Conservation (phyloP, 1,140 invertebrate genomes). For the Drosophila triauraria region DNA sequence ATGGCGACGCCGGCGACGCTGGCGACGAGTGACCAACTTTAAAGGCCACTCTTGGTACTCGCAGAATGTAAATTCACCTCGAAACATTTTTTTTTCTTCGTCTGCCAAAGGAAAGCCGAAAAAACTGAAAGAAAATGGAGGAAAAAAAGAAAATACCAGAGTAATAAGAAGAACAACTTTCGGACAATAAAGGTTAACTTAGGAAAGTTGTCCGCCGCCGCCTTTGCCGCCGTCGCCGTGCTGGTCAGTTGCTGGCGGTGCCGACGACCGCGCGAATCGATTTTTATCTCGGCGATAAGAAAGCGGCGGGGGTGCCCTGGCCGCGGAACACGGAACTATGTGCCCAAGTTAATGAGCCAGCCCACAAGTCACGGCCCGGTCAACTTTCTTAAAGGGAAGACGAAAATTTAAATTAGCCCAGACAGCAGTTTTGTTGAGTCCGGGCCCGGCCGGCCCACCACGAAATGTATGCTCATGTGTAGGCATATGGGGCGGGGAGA, state of each 20-base stretch:
- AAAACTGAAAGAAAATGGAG: conserved; percentile 61
- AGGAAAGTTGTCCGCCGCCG: conserved; percentile 68
- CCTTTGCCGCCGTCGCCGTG: conserved; percentile 30
- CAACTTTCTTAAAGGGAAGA: conserved; percentile 75
- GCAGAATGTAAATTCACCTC: conserved; percentile 73
- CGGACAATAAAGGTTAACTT: conserved; percentile 84
- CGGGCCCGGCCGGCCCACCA: not conserved
- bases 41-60: conserved; percentile 52
- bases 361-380: conserved; percentile 69
- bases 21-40: conserved; percentile 59
- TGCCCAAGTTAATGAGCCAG: conserved; percentile 81
- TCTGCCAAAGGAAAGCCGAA: conserved; percentile 37
- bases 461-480: conserved; percentile 76
- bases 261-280: conserved; percentile 80
- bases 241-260: conserved; percentile 64
- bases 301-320: conserved; percentile 11
- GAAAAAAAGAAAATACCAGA: conserved; percentile 49
- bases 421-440: conserved; percentile 54
- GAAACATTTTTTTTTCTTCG: conserved; percentile 18
- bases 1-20: conserved; percentile 11
- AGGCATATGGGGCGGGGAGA: conserved; percentile 36
- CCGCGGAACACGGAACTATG: conserved; percentile 48
- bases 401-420: conserved; percentile 78
- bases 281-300: conserved; percentile 71
- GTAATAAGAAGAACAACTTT: conserved; percentile 81